Conservation (phyloP, 2,888 invertebrate genomes). For the Nudaria mundana region DNA sequence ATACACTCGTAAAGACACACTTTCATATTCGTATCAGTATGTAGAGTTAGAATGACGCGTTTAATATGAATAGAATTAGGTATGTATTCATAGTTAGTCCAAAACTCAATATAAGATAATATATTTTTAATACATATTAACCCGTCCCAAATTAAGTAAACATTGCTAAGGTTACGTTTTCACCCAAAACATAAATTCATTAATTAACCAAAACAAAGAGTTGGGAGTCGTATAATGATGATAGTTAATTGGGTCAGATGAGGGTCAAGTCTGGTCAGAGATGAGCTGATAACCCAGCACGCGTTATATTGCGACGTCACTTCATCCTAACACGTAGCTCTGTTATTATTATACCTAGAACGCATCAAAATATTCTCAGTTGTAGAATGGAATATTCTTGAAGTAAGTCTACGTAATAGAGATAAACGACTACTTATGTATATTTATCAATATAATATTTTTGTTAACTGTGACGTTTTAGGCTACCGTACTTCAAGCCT, state of each 20-base stretch:
- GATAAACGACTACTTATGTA: too few species aligned
- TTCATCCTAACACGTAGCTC: slow-evolving; percentile 35
- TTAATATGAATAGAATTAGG: too few species aligned
- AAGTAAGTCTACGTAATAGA: neutral
- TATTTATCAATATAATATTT: too few species aligned
- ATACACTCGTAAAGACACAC: too few species aligned
- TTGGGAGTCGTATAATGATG: slow-evolving; percentile 41
- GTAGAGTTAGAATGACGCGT: neutral
- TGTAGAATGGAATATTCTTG: slow-evolving; percentile 7
- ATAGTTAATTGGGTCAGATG: slow-evolving; percentile 71
- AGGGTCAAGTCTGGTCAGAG: slow-evolving; percentile 66
- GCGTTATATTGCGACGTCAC: slow-evolving; percentile 49
- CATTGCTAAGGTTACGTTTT: slow-evolving; percentile 45
- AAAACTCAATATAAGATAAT: too few species aligned
- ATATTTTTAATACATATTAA: neutral
- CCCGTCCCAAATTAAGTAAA: slow-evolving; percentile 10
- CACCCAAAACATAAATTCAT: slow-evolving; percentile 38
- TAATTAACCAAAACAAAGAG: slow-evolving; percentile 41
- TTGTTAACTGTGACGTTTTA: too few species aligned
- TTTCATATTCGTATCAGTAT: too few species aligned
- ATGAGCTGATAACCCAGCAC: slow-evolving; percentile 61
- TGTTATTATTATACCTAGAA: slow-evolving; percentile 24
- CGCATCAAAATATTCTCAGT: slow-evolving; percentile 1
- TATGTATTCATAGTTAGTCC: too few species aligned
- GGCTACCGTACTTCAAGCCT: too few species aligned